Conservation (phyloP, 2,797 vertebrate species). For the Apogon talboti region DNA sequence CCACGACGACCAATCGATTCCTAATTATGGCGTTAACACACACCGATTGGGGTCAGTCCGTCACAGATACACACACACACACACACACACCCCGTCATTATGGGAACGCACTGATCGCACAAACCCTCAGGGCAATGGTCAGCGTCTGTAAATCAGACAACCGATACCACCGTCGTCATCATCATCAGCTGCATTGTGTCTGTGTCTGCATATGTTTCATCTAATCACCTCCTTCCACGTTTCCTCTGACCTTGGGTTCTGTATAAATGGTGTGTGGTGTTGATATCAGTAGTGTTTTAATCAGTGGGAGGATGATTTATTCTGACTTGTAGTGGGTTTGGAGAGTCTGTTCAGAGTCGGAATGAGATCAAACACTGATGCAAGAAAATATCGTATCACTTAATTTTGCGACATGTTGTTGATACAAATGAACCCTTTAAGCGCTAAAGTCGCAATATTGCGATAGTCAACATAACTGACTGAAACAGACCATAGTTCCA, state of each 20-base stretch:
- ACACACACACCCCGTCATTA: slow-evolving; percentile 43
- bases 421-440: no score
- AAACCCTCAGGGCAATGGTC: slow-evolving; percentile 56
- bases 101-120: slow-evolving; percentile 74
- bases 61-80: slow-evolving; percentile 47
- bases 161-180: slow-evolving; percentile 74
- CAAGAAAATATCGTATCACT: no score
- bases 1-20: slow-evolving; percentile 75
- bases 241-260: background rate
- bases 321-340: background rate
- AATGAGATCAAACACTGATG: no score
- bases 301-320: slow-evolving; percentile 1
- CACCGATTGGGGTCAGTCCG: slow-evolving; percentile 79
- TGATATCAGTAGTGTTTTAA: background rate
- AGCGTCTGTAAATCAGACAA: slow-evolving; percentile 63
- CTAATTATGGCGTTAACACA: slow-evolving; percentile 78
- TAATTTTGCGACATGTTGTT: no score
- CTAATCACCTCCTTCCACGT: no score
- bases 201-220: slow-evolving; percentile 16
- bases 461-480: no score
- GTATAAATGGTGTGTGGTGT: background rate
- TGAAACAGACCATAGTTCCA: no score
- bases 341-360: no score
- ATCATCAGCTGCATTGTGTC: slow-evolving; percentile 37
- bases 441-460: no score